Evolutionary conservation across 2,797 vertebrate genomes (phyloP).

Genomic region (Tadarida brasiliensis): DNA sequence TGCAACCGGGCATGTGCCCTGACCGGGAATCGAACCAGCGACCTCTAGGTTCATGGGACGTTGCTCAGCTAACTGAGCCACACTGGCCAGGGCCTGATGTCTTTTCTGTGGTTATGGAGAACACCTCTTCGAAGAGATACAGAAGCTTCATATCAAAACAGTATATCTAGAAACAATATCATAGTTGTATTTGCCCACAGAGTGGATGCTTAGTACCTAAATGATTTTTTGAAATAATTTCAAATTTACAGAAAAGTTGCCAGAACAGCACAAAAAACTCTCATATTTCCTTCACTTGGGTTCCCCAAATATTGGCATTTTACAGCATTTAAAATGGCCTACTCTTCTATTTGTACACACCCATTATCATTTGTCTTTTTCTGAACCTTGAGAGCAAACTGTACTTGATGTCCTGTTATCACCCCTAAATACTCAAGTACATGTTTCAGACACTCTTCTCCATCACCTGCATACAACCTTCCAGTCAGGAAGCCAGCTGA

Average conservation of each 20-base stretch:
- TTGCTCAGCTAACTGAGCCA: too few relatives aligned
- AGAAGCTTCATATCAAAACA: background rate
- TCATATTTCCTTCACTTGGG: background rate
- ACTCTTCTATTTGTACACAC: background rate
- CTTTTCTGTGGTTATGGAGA: background rate
- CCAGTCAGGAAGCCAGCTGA: background rate
- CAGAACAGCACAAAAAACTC: background rate
- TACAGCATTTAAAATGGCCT: background rate
- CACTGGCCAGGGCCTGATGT: too few relatives aligned
- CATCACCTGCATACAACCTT: background rate
- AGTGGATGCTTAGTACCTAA: background rate
- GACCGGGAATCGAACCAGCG: too few relatives aligned
- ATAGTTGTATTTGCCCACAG: background rate
- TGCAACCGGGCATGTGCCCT: too few relatives aligned
- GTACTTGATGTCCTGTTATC: background rate
- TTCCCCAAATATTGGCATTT: background rate
- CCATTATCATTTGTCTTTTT: background rate
- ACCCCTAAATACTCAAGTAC: background rate
- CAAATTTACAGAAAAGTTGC: constrained; percentile 43
- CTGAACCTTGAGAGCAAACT: background rate
- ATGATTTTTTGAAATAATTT: constrained; percentile 50
- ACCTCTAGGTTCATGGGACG: too few relatives aligned
- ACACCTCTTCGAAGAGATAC: background rate
- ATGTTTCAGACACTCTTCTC: background rate
- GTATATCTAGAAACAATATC: background rate